These are phyloP conservation scores for Rhinichthys klamathensis DNA, from an alignment of 2,113 vertebrate species.

Conservation along the genomic window DNA sequence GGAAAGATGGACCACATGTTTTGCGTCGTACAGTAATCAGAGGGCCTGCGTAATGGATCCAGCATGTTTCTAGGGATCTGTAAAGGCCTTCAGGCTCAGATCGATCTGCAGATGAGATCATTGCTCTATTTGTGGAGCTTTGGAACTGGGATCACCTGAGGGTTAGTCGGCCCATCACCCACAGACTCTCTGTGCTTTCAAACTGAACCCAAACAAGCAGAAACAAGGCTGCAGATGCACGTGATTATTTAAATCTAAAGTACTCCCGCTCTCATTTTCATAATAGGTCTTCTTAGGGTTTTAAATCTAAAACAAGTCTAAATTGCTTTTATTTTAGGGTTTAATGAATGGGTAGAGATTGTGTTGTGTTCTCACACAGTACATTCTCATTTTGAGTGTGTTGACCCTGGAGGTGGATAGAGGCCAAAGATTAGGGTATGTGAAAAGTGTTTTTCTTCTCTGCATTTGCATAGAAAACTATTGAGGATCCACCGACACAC, in stretches of 20 bases:
- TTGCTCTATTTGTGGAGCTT: conserved; percentile 61
- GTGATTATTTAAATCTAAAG: conserved; percentile 27
- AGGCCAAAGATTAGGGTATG: neutral
- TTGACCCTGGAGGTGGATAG: neutral
- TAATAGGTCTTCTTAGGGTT: conserved; percentile 26
- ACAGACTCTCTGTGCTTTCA: neutral
- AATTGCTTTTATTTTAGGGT: conserved; percentile 12
- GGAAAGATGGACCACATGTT: conserved; percentile 65
- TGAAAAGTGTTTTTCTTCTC: conserved; percentile 41
- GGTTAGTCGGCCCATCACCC: neutral
- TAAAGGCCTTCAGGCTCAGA: conserved; percentile 60
- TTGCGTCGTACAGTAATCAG: conserved; percentile 63
- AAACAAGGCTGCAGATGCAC: conserved; percentile 25
- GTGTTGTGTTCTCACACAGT: conserved; percentile 2
- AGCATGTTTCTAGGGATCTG: conserved; percentile 58
- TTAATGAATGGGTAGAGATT: neutral
- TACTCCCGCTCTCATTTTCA: conserved; percentile 1
- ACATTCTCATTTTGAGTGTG: neutral
- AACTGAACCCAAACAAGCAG: conserved; percentile 6
- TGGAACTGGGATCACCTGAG: conserved; percentile 53
- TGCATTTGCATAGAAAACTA: conserved; percentile 65
- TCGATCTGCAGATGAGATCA: conserved; percentile 65
- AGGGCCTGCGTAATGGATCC: conserved; percentile 65
- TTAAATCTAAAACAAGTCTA: conserved; percentile 27
- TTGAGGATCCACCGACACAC: neutral